Evolutionary conservation across 1,140 invertebrate species (phyloP).

Genomic region (Drosophila bocki): DNA sequence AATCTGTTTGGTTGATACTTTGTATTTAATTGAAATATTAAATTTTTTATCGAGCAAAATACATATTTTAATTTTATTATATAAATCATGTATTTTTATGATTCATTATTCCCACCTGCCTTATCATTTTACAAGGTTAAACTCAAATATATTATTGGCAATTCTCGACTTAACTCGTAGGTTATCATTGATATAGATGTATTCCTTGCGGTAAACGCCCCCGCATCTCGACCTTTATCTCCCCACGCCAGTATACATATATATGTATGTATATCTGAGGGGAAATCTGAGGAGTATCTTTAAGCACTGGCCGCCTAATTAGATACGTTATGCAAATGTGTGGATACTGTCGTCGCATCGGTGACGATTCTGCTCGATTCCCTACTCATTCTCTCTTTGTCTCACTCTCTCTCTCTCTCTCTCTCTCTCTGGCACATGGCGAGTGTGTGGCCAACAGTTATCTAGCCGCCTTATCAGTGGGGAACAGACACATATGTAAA

Average conservation of each 20-base stretch:
- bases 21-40: neutral
- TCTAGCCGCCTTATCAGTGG: constrained; percentile 67
- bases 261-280: neutral
- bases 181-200: constrained; percentile 2
- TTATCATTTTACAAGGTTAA: constrained; percentile 6
- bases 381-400: neutral
- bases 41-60: neutral
- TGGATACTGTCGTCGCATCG: constrained; percentile 35
- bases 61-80: neutral
- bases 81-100: neutral
- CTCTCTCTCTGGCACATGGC: constrained; percentile 3
- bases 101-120: neutral
- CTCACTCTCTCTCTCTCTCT: neutral
- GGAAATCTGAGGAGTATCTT: constrained; percentile 21
- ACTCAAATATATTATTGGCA: neutral
- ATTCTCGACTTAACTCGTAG: neutral
- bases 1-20: neutral
- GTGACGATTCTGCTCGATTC: constrained; percentile 43
- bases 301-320: constrained; percentile 53
- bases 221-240: neutral
- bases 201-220: constrained; percentile 18
- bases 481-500: constrained; percentile 44
- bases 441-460: constrained; percentile 55
- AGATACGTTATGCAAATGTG: constrained; percentile 76
- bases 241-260: neutral